Percentiles rank a stretch among this genome's conserved stretches.
Evolutionary conservation across 2,797 vertebrate species (phyloP).

Genomic region (Parotocinclus haroldoi): DNA sequence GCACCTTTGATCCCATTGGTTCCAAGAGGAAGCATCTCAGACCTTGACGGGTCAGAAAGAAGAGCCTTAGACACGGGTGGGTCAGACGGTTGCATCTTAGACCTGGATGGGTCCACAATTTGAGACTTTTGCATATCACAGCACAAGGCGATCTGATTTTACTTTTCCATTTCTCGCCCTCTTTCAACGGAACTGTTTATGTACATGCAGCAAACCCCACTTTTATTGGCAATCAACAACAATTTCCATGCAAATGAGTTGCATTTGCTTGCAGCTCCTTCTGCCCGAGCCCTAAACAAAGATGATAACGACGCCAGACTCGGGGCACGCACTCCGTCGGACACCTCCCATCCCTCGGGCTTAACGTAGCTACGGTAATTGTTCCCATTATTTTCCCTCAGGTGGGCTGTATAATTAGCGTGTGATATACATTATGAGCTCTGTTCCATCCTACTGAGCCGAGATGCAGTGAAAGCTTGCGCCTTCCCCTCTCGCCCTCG

Average conservation of each 20-base stretch:
- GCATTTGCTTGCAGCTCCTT: conserved; percentile 23
- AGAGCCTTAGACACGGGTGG: too few species aligned
- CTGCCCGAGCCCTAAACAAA: conserved; percentile 41
- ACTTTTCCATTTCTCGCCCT: conserved; percentile 30
- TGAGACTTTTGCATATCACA: conserved; percentile 32
- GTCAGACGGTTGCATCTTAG: too few species aligned
- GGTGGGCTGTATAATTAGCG: conserved; percentile 44
- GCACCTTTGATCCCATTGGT: too few species aligned
- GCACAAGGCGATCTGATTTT: conserved; percentile 42
- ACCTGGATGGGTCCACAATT: neutral
- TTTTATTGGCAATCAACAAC: conserved; percentile 47
- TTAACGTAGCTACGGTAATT: conserved; percentile 31
- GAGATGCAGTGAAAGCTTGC: too few species aligned
- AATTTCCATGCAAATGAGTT: conserved; percentile 50
- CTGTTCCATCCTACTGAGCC: conserved; percentile 36
- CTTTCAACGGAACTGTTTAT: conserved; percentile 35
- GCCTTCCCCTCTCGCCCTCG: conserved; percentile 2
- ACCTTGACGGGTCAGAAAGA: too few species aligned
- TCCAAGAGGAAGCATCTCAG: too few species aligned
- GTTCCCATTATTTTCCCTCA: conserved; percentile 40
- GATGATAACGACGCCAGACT: conserved; percentile 29
- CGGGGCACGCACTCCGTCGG: neutral
- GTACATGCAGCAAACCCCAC: conserved; percentile 35
- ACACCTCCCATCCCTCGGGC: conserved; percentile 11
- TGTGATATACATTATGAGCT: conserved; percentile 39